These are phyloP conservation scores for Pterocles gutturalis DNA, from an alignment of 2,113 vertebrate genomes.

Conservation along the genomic window DNA sequence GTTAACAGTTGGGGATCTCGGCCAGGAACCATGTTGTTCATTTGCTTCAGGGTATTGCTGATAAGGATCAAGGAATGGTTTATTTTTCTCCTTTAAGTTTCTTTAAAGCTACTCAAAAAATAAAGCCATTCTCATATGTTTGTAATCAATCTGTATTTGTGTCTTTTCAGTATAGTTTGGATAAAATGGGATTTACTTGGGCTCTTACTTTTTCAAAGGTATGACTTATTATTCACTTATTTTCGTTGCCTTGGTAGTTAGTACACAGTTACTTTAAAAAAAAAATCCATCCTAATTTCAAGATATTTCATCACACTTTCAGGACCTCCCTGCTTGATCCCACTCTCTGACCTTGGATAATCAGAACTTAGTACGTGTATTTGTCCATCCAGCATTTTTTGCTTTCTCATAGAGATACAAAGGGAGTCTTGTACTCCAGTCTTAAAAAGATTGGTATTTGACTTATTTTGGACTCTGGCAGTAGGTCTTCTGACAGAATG, in stretches of 20 bases:
- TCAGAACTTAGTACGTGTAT: background rate
- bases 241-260: background rate
- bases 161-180: background rate
- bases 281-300: background rate
- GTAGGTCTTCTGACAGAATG: background rate
- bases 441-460: background rate
- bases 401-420: background rate
- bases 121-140: background rate
- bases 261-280: background rate
- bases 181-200: background rate
- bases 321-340: background rate
- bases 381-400: background rate
- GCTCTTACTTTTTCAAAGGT: background rate
- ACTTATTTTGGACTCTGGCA: background rate
- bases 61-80: background rate
- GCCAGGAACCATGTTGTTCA: background rate
- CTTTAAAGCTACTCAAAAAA: background rate
- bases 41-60: background rate
- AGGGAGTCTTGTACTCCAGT: background rate
- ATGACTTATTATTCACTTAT: background rate
- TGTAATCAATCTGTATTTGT: background rate
- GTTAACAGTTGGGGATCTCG: background rate
- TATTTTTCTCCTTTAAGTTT: background rate
- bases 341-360: background rate
- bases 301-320: background rate